phyloP scores from a whole-genome alignment of 1,140 invertebrate genomes.

The Drosophila nigromelanica region DNA sequence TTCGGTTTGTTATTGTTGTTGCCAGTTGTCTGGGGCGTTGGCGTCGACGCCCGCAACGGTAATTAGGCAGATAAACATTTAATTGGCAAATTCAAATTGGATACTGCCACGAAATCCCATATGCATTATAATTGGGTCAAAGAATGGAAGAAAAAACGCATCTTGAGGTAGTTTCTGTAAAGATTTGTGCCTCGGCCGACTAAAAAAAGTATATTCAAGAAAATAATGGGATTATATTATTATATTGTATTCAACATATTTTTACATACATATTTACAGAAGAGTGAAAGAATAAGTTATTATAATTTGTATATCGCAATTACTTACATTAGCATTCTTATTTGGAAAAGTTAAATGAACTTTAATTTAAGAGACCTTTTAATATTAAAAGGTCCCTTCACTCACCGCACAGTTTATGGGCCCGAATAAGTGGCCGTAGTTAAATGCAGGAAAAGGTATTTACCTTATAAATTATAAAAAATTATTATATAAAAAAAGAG shows the following conservation, averaged over 20 bases:
- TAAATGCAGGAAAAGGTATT: constrained; percentile 45
- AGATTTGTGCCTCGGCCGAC: neutral
- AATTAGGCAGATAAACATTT: constrained; percentile 79
- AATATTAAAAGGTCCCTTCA: neutral
- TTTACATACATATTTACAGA: too few relatives aligned
- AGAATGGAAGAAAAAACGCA: constrained; percentile 25
- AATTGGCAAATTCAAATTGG: constrained; percentile 74
- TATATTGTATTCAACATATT: too few relatives aligned
- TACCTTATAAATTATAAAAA: constrained; percentile 62
- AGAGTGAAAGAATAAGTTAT: too few relatives aligned
- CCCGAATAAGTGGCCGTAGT: constrained; percentile 21
- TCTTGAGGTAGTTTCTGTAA: constrained; percentile 19
- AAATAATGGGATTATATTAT: too few relatives aligned
- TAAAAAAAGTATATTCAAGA: neutral
- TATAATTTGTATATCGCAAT: too few relatives aligned
- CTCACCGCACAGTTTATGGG: constrained; percentile 17
- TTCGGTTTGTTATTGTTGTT: constrained; percentile 35
- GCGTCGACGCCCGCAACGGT: constrained; percentile 51
- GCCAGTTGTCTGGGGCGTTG: constrained; percentile 35
- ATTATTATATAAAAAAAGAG: constrained; percentile 15
- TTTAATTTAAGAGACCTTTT: neutral
- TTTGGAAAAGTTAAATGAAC: neutral
- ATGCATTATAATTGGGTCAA: constrained; percentile 66
- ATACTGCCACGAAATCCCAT: constrained; percentile 61
- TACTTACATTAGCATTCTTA: too few relatives aligned